These are phyloP conservation scores for Lasioglossum oenotherae DNA, from an alignment of 2,888 invertebrate species.

Conservation along the genomic window DNA sequence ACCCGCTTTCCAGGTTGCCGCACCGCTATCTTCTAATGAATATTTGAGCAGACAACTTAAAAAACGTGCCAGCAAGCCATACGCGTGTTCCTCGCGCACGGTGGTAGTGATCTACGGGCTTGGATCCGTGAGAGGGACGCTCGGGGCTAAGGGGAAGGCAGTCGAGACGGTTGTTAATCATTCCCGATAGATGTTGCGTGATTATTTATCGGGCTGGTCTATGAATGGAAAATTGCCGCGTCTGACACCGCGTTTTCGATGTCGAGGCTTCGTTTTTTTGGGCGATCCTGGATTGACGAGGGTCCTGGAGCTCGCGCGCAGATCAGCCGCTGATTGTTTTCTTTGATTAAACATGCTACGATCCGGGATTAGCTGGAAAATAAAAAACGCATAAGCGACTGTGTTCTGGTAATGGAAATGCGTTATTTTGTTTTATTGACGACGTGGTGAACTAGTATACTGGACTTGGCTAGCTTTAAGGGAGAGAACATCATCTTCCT, in stretches of 20 bases:
- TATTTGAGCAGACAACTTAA: slow-evolving; percentile 58
- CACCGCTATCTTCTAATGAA: slow-evolving; percentile 58
- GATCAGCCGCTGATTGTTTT: background rate
- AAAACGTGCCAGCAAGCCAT: slow-evolving; percentile 37
- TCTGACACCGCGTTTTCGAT: slow-evolving; percentile 30
- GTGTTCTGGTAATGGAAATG: background rate
- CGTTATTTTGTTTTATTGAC: background rate
- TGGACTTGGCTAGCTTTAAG: background rate
- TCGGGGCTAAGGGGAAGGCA: background rate
- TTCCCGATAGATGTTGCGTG: slow-evolving; percentile 50
- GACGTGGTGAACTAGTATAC: background rate
- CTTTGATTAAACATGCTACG: background rate
- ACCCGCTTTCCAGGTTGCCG: background rate
- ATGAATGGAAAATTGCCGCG: slow-evolving; percentile 58
- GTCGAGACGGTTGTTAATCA: slow-evolving; percentile 61
- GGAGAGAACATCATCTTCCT: background rate
- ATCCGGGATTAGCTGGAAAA: background rate
- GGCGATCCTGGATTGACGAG: background rate
- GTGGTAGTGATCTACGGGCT: slow-evolving; percentile 49
- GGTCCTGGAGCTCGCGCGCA: background rate
- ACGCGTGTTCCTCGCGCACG: slow-evolving; percentile 28
- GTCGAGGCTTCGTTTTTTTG: background rate
- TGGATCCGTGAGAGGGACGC: slow-evolving; percentile 10
- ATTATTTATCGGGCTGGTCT: slow-evolving; percentile 64
- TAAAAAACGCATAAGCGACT: background rate